Base-by-base conservation (phyloP, 2,888 invertebrate species). In the Cataglyphis rosenhaueri region DNA sequence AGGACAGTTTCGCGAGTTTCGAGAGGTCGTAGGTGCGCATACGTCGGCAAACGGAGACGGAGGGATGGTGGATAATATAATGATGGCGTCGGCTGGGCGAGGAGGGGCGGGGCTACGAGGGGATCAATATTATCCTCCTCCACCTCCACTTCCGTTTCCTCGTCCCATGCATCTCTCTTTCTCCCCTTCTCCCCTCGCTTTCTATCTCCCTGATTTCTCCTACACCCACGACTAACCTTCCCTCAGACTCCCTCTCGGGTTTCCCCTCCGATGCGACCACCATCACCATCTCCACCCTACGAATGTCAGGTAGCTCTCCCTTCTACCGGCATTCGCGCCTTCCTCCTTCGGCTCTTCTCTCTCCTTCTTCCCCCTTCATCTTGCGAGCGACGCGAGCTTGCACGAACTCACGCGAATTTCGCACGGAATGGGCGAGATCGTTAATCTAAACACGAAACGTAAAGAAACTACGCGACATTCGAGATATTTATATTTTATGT, bases 51-150 rank as follows among this genome's bases (percentile, higher is more conserved):
- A 78, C 78, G 70, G 78, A 91, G 90, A 92, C 90, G 88, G 92
- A 93, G 93, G 94, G 93, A 94, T 94, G 94, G 94, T 94, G 94
- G 94, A 94, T 94, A 94, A 94, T 93, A 94, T 94, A 94, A 94
- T 94, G 94, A 94, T 94, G 94, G 94, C 94, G 94, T 93, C 94
- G 94, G 87, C 90, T 88, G 92, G 90, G 89, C 90, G 92, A 92
- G 94, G 94, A 92, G 94, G 93, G 94, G 94, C 94, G 94, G 94
- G 94, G 94, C 94, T 93, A 93, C 93, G 93, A 93, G 94, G 94
- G 94, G 94, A 94, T 94, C 94, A 94, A 94, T 94, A 94, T 94
- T 93, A 94, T 94, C 94, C 94, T 94, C 94, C 94, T 93, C 93
- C 92, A 91, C 92, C 93, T 92, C 92, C 88, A 88, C 88, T 91